A percentile compares a stretch with the other conserved stretches of the same genome.
These are phyloP conservation scores for Drosophila nasuta DNA, from an alignment of 1,140 invertebrate species.

Conservation along the genomic window DNA sequence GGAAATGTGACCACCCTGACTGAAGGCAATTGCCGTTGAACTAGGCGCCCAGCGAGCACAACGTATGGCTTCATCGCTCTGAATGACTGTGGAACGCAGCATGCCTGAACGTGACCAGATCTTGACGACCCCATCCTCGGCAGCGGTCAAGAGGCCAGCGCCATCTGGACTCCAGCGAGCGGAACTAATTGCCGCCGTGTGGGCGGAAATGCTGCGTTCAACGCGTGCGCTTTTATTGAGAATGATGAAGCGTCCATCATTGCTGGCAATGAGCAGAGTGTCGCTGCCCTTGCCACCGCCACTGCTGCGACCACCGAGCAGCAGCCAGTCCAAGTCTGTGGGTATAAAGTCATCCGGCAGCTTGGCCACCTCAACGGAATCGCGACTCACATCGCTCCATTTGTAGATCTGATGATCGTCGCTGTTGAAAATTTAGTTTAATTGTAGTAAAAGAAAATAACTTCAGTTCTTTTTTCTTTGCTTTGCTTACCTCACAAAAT, in stretches of 20 bases:
- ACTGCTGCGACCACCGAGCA: slow-evolving; percentile 85
- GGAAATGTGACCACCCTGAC: slow-evolving; percentile 92
- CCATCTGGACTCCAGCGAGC: slow-evolving; percentile 97
- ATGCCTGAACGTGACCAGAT: slow-evolving; percentile 99
- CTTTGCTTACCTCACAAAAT: slow-evolving; percentile 90
- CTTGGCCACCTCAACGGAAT: slow-evolving; percentile 91
- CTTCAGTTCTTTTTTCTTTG: neutral
- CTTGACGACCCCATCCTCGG: slow-evolving; percentile 98
- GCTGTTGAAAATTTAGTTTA: slow-evolving; percentile 84
- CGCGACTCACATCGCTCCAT: slow-evolving; percentile 93
- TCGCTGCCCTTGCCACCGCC: slow-evolving; percentile 90
- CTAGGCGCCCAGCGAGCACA: slow-evolving; percentile 95
- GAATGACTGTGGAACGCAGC: slow-evolving; percentile 94
- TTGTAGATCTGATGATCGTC: slow-evolving; percentile 96
- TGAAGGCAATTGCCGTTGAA: slow-evolving; percentile 93
- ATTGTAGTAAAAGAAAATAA: neutral
- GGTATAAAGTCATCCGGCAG: slow-evolving; percentile 94
- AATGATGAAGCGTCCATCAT: slow-evolving; percentile 93
- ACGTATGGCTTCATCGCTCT: slow-evolving; percentile 92
- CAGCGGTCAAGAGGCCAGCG: slow-evolving; percentile 94
- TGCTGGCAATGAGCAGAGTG: slow-evolving; percentile 93
- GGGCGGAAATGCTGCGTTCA: slow-evolving; percentile 96
- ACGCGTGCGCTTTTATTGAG: slow-evolving; percentile 94
- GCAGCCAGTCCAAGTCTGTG: slow-evolving; percentile 94
- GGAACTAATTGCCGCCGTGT: slow-evolving; percentile 94